A percentile compares a stretch with the other conserved stretches of the same genome.
Evolutionary conservation across 2,113 vertebrate genomes (phyloP).

Genomic region (Polypterus senegalus): DNA sequence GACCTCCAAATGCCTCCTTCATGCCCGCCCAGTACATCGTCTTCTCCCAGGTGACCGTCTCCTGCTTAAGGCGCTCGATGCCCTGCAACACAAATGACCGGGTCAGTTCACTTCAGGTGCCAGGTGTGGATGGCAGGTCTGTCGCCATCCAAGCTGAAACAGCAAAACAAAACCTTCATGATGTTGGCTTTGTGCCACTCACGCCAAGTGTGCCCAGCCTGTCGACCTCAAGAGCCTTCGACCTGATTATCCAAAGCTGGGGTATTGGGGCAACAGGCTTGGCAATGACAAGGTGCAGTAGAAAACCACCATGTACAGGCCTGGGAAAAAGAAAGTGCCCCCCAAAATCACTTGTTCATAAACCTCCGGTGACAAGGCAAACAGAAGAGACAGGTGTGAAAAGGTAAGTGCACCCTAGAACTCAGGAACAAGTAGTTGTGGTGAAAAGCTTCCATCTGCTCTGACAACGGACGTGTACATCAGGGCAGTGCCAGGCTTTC

Average conservation of each 20-base stretch:
- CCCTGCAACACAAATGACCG: slow-evolving; percentile 51
- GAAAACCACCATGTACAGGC: too few species aligned
- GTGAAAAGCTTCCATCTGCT: too few species aligned
- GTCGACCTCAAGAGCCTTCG: neutral
- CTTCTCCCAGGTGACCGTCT: slow-evolving; percentile 65
- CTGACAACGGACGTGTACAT: too few species aligned
- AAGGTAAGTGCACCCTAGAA: too few species aligned
- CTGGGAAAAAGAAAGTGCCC: too few species aligned
- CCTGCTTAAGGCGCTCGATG: slow-evolving; percentile 81
- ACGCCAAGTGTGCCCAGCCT: neutral
- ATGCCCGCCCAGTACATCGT: slow-evolving; percentile 56
- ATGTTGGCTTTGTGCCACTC: neutral
- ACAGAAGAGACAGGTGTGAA: too few species aligned
- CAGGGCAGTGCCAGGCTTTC: too few species aligned
- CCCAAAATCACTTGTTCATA: too few species aligned
- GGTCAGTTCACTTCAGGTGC: neutral
- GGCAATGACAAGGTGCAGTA: too few species aligned
- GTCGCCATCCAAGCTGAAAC: fast-evolving
- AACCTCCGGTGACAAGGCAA: too few species aligned
- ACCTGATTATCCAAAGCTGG: neutral
- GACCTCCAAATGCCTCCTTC: slow-evolving; percentile 62
- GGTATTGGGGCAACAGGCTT: neutral
- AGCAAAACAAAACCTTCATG: too few species aligned
- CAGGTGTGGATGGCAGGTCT: slow-evolving; percentile 1
- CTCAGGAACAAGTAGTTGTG: too few species aligned